Percentiles rank a stretch among this genome's conserved stretches.
Conservation (phyloP, 2,113 vertebrate genomes). For the Paramisgurnus dabryanus region DNA sequence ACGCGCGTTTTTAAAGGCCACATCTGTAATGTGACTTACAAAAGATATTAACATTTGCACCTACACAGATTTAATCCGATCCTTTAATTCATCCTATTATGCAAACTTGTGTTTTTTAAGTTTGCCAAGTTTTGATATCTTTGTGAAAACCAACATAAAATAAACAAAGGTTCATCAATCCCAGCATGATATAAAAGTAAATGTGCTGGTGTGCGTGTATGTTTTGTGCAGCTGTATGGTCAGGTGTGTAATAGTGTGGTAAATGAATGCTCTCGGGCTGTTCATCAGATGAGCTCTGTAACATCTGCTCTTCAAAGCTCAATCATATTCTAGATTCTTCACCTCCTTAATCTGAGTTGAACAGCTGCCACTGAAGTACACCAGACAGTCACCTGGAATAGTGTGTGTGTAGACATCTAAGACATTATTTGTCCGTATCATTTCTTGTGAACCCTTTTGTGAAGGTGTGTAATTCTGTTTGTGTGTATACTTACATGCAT, state of each 20-base stretch:
- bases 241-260: background rate
- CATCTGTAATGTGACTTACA: background rate
- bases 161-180: too few species aligned
- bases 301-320: constrained; percentile 24
- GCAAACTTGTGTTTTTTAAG: too few species aligned
- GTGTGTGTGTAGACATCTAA: background rate
- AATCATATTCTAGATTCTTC: constrained; percentile 14
- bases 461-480: background rate
- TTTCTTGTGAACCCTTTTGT: too few species aligned
- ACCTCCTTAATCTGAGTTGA: constrained; percentile 28
- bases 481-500: background rate
- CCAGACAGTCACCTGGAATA: background rate
- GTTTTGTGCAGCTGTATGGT: background rate
- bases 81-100: too few species aligned
- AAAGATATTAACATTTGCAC: background rate
- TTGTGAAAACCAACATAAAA: too few species aligned
- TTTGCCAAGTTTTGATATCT: too few species aligned
- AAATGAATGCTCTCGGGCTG: background rate
- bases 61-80: too few species aligned
- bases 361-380: constrained; percentile 10
- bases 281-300: constrained; percentile 17
- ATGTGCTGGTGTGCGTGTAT: background rate
- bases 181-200: background rate
- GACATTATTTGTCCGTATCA: background rate
- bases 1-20: too few species aligned